Evolutionary conservation across 2,888 invertebrate species (phyloP).

Genomic region (Eristalis tenax): DNA sequence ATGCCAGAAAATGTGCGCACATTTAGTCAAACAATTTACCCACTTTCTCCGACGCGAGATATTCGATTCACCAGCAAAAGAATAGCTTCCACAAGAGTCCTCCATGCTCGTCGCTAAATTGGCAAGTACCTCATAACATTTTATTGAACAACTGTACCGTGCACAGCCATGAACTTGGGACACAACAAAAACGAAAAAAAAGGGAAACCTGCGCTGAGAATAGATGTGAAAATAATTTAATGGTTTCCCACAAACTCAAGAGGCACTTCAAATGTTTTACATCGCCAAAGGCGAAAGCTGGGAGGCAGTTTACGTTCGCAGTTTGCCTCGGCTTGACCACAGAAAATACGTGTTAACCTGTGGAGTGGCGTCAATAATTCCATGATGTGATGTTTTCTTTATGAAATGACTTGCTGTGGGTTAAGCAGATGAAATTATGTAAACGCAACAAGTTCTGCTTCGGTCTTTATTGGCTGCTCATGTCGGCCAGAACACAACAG

Average conservation of each 20-base stretch:
- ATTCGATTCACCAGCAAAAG: neutral
- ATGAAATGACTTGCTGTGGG: neutral
- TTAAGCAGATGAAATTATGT: too few species aligned
- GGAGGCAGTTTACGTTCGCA: neutral
- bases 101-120: neutral
- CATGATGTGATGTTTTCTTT: neutral
- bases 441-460: too few species aligned
- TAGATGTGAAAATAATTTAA: neutral
- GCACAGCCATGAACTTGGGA: neutral
- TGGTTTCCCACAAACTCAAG: neutral
- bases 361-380: too few species aligned
- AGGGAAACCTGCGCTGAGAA: neutral
- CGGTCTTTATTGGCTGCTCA: too few species aligned
- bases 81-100: neutral
- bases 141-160: neutral
- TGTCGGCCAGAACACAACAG: too few species aligned
- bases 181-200: neutral
- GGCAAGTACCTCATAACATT: neutral
- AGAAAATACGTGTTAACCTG: neutral
- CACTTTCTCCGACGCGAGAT: neutral
- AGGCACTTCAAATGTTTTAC: neutral
- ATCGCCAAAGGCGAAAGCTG: neutral
- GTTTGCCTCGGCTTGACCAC: neutral
- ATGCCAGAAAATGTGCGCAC: neutral
- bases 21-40: neutral